Evolutionary conservation across 1,140 invertebrate genomes (phyloP), one percentile per base, ranked within the genome.

Genomic region (Parasteatoda tepidariorum): DNA sequence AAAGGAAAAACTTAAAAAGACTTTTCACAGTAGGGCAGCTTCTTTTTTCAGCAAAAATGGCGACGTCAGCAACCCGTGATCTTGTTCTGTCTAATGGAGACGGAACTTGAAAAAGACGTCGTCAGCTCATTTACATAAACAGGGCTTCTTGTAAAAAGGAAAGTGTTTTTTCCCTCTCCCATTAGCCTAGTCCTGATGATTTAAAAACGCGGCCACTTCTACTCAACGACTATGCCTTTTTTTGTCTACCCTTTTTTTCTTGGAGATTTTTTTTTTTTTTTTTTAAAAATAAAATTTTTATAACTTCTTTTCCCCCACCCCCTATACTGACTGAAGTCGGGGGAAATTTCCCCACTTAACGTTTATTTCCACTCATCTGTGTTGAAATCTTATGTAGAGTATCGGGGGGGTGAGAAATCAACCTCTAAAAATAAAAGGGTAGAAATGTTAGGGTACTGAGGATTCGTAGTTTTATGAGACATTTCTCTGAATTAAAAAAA

Each of bases 51-150:
- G 28, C 64, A 71, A 71, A 82, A 31, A 82, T 70, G 67, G 78
- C 66, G 66, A 1, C 31, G 9, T 22, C 18, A 3, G 33, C 7
- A 28, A 24, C 13, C 34, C 33, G 30, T 6, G 34, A 24, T 68
- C 22, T 22, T n/a, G 26, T 11, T 2, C 26, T 18, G 24, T 9
- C 57, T 82, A 82, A 82, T 82, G 78, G 78, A 71, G 57, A 82
- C 64, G 61, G 78, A 82, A 67, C 66, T 62, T 48, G 55, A 82
- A 82, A 82, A 82, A 82, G 78, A 82, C 64, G 57, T 70, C 78
- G 78, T 82, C 78, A 82, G 34, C 78, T 82, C 67, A 82, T 82
- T 82, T 82, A 57, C 78, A 82, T 82, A 82, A 82, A 82, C 78
- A 82, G 66, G 67, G 78, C 48, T 71, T 71, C 66, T 82, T 70